phyloP scores from a whole-genome alignment of 2,113 vertebrate genomes.

The Chloebia gouldiae region DNA sequence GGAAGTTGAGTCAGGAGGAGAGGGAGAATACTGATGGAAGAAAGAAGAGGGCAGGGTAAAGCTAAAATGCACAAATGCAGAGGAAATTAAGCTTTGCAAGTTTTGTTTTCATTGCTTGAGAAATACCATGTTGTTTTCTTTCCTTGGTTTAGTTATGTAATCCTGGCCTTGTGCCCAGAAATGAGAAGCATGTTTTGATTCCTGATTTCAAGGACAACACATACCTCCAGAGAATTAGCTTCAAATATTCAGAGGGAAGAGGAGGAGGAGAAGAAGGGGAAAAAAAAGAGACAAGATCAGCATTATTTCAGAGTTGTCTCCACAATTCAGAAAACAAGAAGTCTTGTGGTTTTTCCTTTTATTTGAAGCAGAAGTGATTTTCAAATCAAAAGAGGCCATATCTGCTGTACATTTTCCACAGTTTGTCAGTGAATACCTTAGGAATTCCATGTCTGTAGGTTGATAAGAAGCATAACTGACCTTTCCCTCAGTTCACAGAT shows the following conservation, averaged over 20 bases:
- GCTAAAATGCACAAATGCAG: background rate
- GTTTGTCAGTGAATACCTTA: background rate
- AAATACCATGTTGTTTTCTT: background rate
- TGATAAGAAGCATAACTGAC: background rate
- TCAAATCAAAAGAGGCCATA: background rate
- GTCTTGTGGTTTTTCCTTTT: background rate
- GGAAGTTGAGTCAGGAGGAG: background rate
- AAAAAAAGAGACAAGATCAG: background rate
- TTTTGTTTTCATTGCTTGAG: background rate
- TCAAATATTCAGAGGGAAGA: background rate
- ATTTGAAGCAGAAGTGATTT: background rate
- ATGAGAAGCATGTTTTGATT: background rate
- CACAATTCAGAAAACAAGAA: background rate
- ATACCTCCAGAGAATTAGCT: background rate
- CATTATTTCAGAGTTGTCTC: background rate
- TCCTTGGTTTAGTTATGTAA: background rate
- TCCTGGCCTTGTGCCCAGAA: background rate
- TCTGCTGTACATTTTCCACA: background rate
- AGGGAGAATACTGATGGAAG: background rate
- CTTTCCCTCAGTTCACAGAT: background rate
- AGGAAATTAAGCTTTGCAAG: background rate
- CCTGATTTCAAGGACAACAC: conserved; percentile 4
- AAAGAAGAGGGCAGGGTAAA: background rate
- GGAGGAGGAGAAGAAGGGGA: background rate
- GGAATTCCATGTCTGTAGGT: background rate